A percentile compares a stretch with the other conserved stretches of the same genome.
These are phyloP conservation scores for Botrylloides violaceus DNA, from an alignment of 23 tunicate species.

Conservation along the genomic window DNA sequence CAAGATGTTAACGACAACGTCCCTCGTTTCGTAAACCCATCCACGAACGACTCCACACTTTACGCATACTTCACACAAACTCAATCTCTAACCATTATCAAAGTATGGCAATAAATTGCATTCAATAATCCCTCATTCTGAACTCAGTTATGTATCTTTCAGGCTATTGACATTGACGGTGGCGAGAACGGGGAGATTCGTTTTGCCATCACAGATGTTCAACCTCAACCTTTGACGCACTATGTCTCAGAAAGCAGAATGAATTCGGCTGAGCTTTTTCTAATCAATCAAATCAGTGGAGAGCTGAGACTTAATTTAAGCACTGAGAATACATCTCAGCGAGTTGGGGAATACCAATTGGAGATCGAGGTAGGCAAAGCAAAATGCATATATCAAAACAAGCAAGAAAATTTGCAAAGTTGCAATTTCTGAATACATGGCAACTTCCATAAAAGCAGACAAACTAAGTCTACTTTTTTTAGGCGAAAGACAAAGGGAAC, in stretches of 20 bases:
- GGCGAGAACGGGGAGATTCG: conserved; percentile 33
- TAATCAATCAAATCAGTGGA: conserved; percentile 34
- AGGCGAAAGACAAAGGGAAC: not conserved
- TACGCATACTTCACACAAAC: conserved; percentile 39
- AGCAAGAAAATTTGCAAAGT: not conserved
- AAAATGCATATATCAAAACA: too few relatives aligned
- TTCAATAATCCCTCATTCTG: not conserved
- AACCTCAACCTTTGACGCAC: not conserved
- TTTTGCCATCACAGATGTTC: conserved; percentile 13
- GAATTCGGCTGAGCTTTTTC: conserved; percentile 26
- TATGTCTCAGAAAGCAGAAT: not conserved
- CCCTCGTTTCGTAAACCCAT: conserved; percentile 46
- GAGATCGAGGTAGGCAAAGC: conserved; percentile 40
- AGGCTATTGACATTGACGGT: conserved; percentile 65
- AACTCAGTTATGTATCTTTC: not conserved
- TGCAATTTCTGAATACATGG: too few relatives aligned
- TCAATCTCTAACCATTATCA: conserved; percentile 1
- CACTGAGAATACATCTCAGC: conserved; percentile 11
- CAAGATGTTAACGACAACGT: conserved; percentile 72
- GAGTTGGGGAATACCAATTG: conserved; percentile 29
- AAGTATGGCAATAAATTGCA: not conserved
- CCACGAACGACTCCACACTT: conserved; percentile 19
- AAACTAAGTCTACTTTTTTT: not conserved
- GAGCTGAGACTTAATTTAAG: conserved; percentile 58
- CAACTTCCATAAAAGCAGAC: not conserved